phyloP scores from a whole-genome alignment of 2,113 vertebrate species.

The Hepsetus odoe region DNA sequence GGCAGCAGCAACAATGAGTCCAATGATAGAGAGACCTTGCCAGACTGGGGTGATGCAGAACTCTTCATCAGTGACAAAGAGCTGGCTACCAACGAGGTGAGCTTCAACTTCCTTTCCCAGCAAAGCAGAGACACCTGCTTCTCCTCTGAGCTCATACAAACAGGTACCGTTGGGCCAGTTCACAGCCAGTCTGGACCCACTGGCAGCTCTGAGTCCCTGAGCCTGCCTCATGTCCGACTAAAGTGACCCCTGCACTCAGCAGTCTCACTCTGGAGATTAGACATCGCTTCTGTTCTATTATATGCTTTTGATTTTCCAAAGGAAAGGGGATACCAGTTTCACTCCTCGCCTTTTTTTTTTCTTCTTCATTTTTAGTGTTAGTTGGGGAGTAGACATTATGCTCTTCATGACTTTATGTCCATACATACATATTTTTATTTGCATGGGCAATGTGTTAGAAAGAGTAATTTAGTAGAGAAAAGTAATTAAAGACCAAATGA shows the following conservation, averaged over 20 bases:
- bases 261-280: constrained; percentile 38
- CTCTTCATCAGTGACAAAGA: constrained; percentile 91
- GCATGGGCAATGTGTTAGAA: constrained; percentile 78
- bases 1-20: constrained; percentile 84
- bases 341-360: constrained; percentile 43
- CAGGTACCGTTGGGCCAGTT: constrained; percentile 83
- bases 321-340: constrained; percentile 33
- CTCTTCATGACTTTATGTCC: constrained; percentile 68
- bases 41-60: constrained; percentile 86
- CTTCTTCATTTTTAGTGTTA: constrained; percentile 45
- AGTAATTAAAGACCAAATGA: constrained; percentile 32
- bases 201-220: constrained; percentile 81
- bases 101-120: constrained; percentile 77
- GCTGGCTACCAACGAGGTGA: constrained; percentile 75
- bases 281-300: constrained; percentile 31
- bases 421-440: constrained; percentile 79
- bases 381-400: constrained; percentile 53
- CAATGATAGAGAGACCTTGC: constrained; percentile 74
- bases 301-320: constrained; percentile 43
- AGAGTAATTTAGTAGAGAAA: constrained; percentile 30
- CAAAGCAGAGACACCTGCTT: constrained; percentile 74
- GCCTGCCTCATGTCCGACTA: constrained; percentile 85
- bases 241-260: constrained; percentile 74
- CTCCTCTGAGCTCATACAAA: constrained; percentile 82
- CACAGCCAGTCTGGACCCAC: constrained; percentile 70